Evolutionary conservation across 2,797 vertebrate genomes (phyloP).

Genomic region (Arnoldichthys spilopterus): DNA sequence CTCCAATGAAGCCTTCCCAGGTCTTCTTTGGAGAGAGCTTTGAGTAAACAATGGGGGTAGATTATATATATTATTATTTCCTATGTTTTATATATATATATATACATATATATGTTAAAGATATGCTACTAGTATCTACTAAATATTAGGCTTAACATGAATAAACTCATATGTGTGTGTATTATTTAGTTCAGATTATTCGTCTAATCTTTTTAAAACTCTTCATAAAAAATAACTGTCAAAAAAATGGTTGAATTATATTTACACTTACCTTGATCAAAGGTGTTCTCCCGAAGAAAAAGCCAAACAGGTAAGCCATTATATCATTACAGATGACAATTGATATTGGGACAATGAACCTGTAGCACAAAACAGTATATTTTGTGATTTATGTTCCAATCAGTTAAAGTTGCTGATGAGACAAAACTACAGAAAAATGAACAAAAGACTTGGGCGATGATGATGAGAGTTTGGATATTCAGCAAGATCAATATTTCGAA

Average conservation of each 20-base stretch:
- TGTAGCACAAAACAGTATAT: slow-evolving; percentile 63
- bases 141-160: background rate
- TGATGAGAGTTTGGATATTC: slow-evolving; percentile 1
- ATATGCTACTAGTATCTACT: background rate
- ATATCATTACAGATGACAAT: slow-evolving; percentile 99
- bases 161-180: no score
- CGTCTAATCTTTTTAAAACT: no score
- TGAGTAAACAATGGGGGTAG: slow-evolving; percentile 6
- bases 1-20: slow-evolving; percentile 99
- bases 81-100: no score
- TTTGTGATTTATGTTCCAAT: slow-evolving; percentile 18
- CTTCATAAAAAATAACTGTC: background rate
- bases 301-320: slow-evolving; percentile 95
- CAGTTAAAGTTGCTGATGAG: background rate
- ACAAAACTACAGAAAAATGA: background rate
- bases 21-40: slow-evolving; percentile 99
- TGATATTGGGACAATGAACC: slow-evolving; percentile 97
- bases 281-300: slow-evolving; percentile 97
- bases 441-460: background rate
- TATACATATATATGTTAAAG: no score
- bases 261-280: slow-evolving; percentile 89
- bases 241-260: background rate
- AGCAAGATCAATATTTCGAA: background rate
- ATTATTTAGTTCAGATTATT: no score
- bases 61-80: no score